Base-by-base conservation (phyloP, 2,888 invertebrate genomes). In the Amphipoea oculea region DNA sequence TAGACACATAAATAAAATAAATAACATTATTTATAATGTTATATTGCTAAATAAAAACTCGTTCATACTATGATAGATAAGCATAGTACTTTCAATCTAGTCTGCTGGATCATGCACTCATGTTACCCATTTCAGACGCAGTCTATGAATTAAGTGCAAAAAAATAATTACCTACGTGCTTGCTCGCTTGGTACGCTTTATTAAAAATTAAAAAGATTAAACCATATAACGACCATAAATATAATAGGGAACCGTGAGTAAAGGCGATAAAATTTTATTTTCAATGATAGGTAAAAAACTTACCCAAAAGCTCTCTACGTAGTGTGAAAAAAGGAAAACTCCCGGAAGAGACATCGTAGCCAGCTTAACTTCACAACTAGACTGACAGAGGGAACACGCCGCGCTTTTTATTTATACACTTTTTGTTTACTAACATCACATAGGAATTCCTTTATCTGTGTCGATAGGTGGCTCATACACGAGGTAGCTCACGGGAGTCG, bases 371-470 rank as follows among this genome's bases (percentile, higher is more conserved):
- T 94, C 95, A 95, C 94, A 89, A 91, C 88, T 87, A 92, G 93
- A 95, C 94, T 96, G 95, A 92, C 92, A 91, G 91, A 86, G 90
- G 89, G 91, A 89, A 88, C 92, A 93, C 94, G 90, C 89, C 86
- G 92, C 91, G 89, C 80, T 95, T 95, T 95, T 95, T 96, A 95
- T 96, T 93, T 95, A 94, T 93, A 93, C 95, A 95, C 94, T 95
- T 95, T 94, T 95, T 96, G 95, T 96, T 96, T 96, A 95, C 95
- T 95, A 96, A 96, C 96, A 96, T 95, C 93, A 95, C 96, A 95
- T 92, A 93, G 89, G 92, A 92, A 93, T 93, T 92, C 90, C 90
- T 94, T 93, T 92, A 93, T 93, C 92, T 91, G 86, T 91, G 87
- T 91, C 90, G 92, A 90, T 85, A 88, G 88, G 82, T 83, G 86